phyloP scores from a whole-genome alignment of 2,113 vertebrate species.

The Porphyrio hochstetteri region DNA sequence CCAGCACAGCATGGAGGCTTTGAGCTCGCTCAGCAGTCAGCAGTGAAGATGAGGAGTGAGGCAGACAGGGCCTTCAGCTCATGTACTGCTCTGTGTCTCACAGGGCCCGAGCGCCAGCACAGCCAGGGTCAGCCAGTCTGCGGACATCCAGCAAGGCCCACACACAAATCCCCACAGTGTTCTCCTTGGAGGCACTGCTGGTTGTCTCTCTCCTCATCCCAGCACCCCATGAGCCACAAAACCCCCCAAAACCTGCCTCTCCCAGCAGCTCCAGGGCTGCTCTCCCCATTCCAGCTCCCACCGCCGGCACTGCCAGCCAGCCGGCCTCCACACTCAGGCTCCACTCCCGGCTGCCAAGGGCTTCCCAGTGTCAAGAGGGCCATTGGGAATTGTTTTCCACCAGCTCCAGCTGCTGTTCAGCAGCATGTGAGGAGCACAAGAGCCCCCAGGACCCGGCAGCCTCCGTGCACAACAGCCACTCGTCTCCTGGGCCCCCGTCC shows the following conservation, averaged over 20 bases:
- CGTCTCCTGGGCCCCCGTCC: neutral
- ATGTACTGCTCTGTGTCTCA: fast-evolving
- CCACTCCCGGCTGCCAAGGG: neutral
- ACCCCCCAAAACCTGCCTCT: neutral
- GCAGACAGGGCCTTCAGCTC: fast-evolving
- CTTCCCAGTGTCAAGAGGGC: fast-evolving
- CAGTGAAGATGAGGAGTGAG: fast-evolving
- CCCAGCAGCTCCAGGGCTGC: neutral
- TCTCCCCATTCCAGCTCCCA: neutral
- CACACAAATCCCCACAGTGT: neutral
- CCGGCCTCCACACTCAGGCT: fast-evolving
- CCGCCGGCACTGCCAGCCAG: neutral
- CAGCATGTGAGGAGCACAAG: fast-evolving
- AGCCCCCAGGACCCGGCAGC: neutral
- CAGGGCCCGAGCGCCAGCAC: fast-evolving
- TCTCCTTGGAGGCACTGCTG: fast-evolving
- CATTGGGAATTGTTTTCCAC: neutral
- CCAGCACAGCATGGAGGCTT: fast-evolving
- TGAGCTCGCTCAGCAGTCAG: neutral
- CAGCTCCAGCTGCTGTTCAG: neutral
- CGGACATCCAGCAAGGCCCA: neutral
- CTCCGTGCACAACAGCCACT: neutral
- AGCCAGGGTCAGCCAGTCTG: neutral
- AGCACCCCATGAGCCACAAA: neutral
- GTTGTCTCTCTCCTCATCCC: neutral